Base-by-base conservation (phyloP, 2,888 invertebrate genomes). In the Thymelicus lineola region DNA sequence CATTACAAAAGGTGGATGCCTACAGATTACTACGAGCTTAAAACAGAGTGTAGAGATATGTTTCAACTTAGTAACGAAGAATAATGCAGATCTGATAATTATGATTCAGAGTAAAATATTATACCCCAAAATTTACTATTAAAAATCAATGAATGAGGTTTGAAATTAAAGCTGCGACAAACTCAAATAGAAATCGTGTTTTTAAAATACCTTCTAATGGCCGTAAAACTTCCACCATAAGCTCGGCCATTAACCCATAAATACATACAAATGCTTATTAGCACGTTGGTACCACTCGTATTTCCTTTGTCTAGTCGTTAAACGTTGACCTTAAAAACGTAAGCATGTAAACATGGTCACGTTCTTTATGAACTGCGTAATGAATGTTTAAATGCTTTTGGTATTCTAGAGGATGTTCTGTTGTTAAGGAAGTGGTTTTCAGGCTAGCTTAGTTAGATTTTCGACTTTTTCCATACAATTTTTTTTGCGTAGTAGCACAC, bases 321-420 rank as follows among this genome's bases (percentile, higher is more conserved):
- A 42, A 55, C 53, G 63, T 3, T 55, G 53, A 64, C 63, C 63
- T 64, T 64, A 53, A 36, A 38, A 53, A 45, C 12, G 15, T 64
- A 17, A 55, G 14, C 38, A 50, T 63, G 50, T 66, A 58, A 66
- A 58, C 46, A 66, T 66, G 46, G 35, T 66, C 58, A 58, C 58
- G 58, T 64, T 50, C 50, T 35, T 55, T 58, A 55, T 58, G 55
- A 28, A 17, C 42, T 42, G 50, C 28, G 50, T 45, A 57, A 65
- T 65, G 65, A 42, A 65, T 65, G 46, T 57, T 45, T 58, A 65
- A 66, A 66, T 58, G 17, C 46, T 15, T 48, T 66, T 66, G 4
- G 53, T 48, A 48, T 66, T 48, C 66, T 66, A 48, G 58, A 66
- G 66, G 36, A 58, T 46, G 35, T 46, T 10, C 45, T 45, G 50